Conservation (phyloP, 2,888 invertebrate genomes). For the Psylliodes chrysocephalus region DNA sequence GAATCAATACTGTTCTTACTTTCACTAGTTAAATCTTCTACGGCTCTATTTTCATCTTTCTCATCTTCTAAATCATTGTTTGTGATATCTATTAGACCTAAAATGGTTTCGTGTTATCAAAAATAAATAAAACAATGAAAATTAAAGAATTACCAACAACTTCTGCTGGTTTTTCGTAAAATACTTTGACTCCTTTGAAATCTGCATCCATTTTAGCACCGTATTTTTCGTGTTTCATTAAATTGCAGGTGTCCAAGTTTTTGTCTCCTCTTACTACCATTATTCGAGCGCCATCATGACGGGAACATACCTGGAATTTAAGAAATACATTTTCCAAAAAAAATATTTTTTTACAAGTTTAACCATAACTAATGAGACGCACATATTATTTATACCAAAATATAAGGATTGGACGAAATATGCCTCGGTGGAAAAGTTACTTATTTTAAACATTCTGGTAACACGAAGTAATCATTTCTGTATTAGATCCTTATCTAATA, state of each 20-base stretch:
- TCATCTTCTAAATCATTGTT: conserved; percentile 15
- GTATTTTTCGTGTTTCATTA: conserved; percentile 75
- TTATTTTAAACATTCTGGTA: too few relatives aligned
- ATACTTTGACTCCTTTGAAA: conserved; percentile 65
- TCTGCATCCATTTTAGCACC: conserved; percentile 71
- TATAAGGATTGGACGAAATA: too few relatives aligned
- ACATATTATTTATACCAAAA: too few relatives aligned
- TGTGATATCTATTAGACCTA: conserved; percentile 11
- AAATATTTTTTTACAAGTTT: too few relatives aligned
- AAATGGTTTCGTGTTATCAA: neutral
- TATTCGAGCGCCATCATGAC: conserved; percentile 81
- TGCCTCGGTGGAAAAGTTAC: too few relatives aligned
- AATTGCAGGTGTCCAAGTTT: conserved; percentile 80
- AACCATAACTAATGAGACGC: too few relatives aligned
- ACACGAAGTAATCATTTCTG: too few relatives aligned
- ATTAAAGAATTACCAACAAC: conserved; percentile 55
- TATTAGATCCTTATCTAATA: too few relatives aligned
- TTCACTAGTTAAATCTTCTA: conserved; percentile 31
- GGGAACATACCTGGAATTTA: conserved; percentile 72
- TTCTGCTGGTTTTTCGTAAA: conserved; percentile 67
- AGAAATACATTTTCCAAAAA: too few relatives aligned
- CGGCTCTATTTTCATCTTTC: conserved; percentile 26
- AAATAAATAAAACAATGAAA: neutral
- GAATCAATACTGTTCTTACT: neutral
- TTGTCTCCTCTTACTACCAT: conserved; percentile 84